phyloP scores from a whole-genome alignment of 2,113 vertebrate species.

The Zosterops pallidus region DNA sequence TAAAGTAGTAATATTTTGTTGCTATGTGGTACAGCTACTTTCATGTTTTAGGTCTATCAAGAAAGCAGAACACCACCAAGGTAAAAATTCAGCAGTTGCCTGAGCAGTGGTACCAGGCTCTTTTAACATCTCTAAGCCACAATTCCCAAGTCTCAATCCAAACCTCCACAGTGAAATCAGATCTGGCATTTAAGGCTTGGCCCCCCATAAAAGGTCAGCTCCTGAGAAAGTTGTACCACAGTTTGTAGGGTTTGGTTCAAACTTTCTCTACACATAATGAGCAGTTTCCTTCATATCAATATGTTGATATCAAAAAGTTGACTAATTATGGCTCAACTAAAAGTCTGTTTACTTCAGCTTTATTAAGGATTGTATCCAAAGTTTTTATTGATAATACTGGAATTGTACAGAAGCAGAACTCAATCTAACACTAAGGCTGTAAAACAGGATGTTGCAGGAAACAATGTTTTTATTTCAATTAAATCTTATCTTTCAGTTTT shows the following conservation, averaged over 20 bases:
- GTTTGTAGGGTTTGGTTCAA: neutral
- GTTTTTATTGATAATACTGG: neutral
- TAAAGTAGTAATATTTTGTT: neutral
- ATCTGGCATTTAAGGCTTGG: neutral
- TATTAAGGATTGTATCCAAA: neutral
- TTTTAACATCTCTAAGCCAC: neutral
- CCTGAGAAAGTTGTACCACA: neutral
- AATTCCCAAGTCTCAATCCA: neutral
- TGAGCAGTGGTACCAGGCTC: neutral
- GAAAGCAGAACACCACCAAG: neutral
- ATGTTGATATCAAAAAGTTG: neutral
- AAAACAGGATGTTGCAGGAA: neutral
- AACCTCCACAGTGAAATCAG: neutral
- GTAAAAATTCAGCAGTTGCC: neutral
- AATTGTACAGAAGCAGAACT: neutral
- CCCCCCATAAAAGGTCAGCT: neutral
- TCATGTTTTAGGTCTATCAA: neutral
- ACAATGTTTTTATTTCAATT: neutral
- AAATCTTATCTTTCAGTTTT: neutral
- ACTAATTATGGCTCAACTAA: neutral
- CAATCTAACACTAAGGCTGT: neutral
- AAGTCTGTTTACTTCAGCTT: neutral
- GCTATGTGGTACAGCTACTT: neutral
- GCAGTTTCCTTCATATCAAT: neutral
- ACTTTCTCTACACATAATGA: neutral